A percentile compares a stretch with the other conserved stretches of the same genome.
phyloP scores from a whole-genome alignment of 2,113 vertebrate genomes.

The Pampusana beccarii region DNA sequence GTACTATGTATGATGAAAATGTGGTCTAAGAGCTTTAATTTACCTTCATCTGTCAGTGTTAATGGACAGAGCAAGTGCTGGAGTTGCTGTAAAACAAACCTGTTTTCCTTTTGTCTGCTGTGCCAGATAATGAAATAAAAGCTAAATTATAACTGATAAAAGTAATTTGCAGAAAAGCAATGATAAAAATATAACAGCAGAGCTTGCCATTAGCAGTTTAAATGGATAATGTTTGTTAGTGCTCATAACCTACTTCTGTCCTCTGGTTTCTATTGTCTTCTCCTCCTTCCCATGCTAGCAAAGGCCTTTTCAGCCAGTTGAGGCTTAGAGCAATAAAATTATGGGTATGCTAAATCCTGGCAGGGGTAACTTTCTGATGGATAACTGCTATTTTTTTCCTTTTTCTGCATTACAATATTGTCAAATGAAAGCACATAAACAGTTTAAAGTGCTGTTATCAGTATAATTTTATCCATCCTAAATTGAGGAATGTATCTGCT shows the following conservation, averaged over 20 bases:
- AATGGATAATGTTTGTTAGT: slow-evolving; percentile 67
- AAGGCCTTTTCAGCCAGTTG: not conserved
- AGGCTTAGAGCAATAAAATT: not conserved
- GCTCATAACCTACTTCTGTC: slow-evolving; percentile 33
- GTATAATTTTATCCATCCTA: not conserved
- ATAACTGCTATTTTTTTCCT: not conserved
- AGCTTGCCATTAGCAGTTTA: slow-evolving; percentile 71
- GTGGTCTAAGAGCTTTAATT: slow-evolving; percentile 60
- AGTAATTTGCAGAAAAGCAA: slow-evolving; percentile 73
- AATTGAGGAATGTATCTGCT: not conserved
- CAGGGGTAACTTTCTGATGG: not conserved
- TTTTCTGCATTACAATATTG: not conserved
- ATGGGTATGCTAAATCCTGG: not conserved
- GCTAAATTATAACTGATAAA: slow-evolving; percentile 77
- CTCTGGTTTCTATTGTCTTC: not conserved
- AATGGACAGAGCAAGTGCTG: slow-evolving; percentile 70
- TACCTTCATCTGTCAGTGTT: slow-evolving; percentile 59
- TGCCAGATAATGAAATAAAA: slow-evolving; percentile 78
- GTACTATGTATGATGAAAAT: slow-evolving; percentile 45
- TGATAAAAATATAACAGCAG: slow-evolving; percentile 73
- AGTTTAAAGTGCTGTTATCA: not conserved
- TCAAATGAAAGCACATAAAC: not conserved
- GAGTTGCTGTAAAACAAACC: slow-evolving; percentile 67
- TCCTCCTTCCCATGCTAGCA: not conserved
- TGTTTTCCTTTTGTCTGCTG: slow-evolving; percentile 74